These are phyloP conservation scores for Ips nitidus DNA, from an alignment of 1,140 invertebrate species.

Conservation along the genomic window DNA sequence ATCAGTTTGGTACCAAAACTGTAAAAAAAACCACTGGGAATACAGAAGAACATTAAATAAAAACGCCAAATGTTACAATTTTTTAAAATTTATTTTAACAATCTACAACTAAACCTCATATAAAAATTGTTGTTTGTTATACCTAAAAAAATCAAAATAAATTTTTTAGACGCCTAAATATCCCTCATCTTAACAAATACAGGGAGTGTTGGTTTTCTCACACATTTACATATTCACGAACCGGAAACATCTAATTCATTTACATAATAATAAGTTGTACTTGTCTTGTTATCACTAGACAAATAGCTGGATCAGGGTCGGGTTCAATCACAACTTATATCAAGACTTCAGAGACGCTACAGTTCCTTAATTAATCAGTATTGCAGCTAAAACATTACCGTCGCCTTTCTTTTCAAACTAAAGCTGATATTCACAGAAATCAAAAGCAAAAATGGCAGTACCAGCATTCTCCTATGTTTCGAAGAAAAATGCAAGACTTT, in stretches of 20 bases:
- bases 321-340: conserved; percentile 1
- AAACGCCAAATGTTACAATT: background rate
- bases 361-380: conserved; percentile 2
- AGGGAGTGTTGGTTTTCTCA: conserved; percentile 1
- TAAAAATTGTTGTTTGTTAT: conserved; percentile 25
- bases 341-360: background rate
- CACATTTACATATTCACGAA: conserved; percentile 6
- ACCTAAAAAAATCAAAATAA: conserved; percentile 11
- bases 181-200: conserved; percentile 3
- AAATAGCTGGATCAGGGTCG: background rate
- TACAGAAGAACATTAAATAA: too few species aligned
- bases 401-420: conserved; percentile 1
- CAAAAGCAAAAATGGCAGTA: conserved; percentile 25
- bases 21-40: too few species aligned
- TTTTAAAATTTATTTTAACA: conserved; percentile 20
- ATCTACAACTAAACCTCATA: conserved; percentile 31
- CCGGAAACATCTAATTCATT: background rate
- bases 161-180: background rate
- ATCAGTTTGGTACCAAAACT: too few species aligned
- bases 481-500: conserved; percentile 18
- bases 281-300: background rate
- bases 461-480: conserved; percentile 8
- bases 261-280: background rate
- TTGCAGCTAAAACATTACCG: conserved; percentile 13
- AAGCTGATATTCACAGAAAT: conserved; percentile 24